Base-by-base conservation (phyloP, 2,797 vertebrate species). In the Huso huso region DNA sequence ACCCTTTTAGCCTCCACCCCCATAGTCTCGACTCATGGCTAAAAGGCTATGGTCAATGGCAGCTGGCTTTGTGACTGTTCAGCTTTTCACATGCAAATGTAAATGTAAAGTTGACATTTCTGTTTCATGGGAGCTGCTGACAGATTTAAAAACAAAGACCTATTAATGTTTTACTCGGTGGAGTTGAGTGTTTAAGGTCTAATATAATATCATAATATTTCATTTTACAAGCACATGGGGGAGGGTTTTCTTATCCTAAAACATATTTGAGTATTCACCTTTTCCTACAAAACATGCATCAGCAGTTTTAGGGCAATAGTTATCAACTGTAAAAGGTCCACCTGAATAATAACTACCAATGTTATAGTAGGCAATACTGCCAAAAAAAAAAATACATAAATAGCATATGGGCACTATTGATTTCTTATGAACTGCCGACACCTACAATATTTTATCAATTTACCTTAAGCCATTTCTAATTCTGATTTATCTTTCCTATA, bases 201-300 rank as follows among this genome's bases (percentile, higher is more conserved):
- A 82, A 87, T 86, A 74, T 76, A 83, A 80, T 82, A 77, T 81
- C 70, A 82, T 81, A 78, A 76, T 62, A 76, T 84, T 81, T 83
- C 82, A 76, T 80, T 75, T 62, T 69, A 72, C 64, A 74, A 76
- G 74, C 63, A 71, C 64, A 15, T 37, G 67, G 61, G 62, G 71
- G 72, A 1, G 61, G 61, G 73, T 67, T 67, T 66, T 68, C 64
- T 51, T 67, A 50, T 70, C 55, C 75, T 66, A 23, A 51, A 49
- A 66, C 83, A 85, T 79, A 83, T 82, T 58, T 81, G 79, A 82
- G 79, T 73, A 76, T 76, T 80, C 77, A 82, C 84, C 75, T 83
- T 81, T 83, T 37, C 76, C 74, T 69, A 72, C 68, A 78, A 84
- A 86, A 79, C 60, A 74, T 60, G 15, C 57, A 62, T 60, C 49